These are phyloP conservation scores for Nasonovia ribisnigri DNA, from an alignment of 2,888 invertebrate species.

Conservation along the genomic window DNA sequence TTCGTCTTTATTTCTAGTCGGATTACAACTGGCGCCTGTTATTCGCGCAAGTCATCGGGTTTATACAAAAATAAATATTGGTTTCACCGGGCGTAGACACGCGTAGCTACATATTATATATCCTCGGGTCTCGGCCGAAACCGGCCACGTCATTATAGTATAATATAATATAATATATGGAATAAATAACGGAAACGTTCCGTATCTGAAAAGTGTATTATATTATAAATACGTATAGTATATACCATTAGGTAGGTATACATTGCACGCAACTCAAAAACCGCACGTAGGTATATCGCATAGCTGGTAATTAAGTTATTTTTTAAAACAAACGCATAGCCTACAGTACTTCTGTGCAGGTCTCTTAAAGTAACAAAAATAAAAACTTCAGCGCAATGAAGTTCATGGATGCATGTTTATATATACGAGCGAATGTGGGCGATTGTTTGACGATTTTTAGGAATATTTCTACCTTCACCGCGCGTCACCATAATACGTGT, in stretches of 20 bases:
- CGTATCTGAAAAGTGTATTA: not conserved
- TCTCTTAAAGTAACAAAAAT: not conserved
- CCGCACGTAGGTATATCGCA: not conserved
- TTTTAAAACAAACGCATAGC: not conserved
- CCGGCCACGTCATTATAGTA: conserved; percentile 2
- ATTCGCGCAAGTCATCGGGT: conserved; percentile 64
- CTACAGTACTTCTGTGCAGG: not conserved
- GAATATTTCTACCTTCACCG: not conserved
- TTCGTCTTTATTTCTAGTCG: conserved; percentile 31
- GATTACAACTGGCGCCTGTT: conserved; percentile 58
- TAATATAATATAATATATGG: not conserved
- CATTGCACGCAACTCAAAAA: not conserved
- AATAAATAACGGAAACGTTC: not conserved
- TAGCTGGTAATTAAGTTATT: not conserved
- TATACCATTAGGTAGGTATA: not conserved
- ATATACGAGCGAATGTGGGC: not conserved
- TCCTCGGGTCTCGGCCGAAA: not conserved
- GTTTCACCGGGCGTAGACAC: conserved; percentile 25
- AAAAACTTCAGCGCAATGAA: not conserved
- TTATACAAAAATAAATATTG: conserved; percentile 61
- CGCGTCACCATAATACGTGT: not conserved
- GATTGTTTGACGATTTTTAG: not conserved
- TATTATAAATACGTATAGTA: not conserved
- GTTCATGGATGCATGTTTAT: not conserved
- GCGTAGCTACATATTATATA: not conserved